Conservation (phyloP, 2,888 invertebrate species). For the Drosophila macrospina region DNA sequence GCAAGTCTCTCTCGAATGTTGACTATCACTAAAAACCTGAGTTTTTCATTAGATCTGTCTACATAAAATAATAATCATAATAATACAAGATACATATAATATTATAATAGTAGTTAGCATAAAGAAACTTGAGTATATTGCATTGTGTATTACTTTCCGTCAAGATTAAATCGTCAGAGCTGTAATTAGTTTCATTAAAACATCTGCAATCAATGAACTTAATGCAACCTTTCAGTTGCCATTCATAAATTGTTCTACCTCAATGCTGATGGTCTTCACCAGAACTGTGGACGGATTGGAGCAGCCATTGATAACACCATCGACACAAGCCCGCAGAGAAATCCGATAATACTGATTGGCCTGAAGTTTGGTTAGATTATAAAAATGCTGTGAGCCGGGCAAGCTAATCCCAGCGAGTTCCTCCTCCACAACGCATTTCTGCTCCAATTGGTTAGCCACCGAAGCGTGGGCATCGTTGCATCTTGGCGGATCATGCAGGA, state of each 20-base stretch:
- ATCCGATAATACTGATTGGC: constrained; percentile 70
- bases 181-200: background rate
- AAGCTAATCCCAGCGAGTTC: constrained; percentile 55
- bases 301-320: constrained; percentile 74
- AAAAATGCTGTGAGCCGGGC: constrained; percentile 60
- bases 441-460: constrained; percentile 53
- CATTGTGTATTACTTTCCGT: background rate
- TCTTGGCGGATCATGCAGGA: constrained; percentile 51
- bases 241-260: constrained; percentile 54
- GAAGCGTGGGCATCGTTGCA: constrained; percentile 59
- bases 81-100: background rate
- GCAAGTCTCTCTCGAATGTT: background rate
- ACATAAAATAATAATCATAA: background rate
- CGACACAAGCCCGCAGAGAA: constrained; percentile 79
- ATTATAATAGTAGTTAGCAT: background rate
- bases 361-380: constrained; percentile 54
- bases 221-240: constrained; percentile 16
- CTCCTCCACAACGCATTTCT: constrained; percentile 68
- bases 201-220: background rate
- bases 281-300: constrained; percentile 74
- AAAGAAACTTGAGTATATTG: background rate
- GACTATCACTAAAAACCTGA: constrained; percentile 20
- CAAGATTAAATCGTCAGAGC: constrained; percentile 2
- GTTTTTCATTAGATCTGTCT: constrained; percentile 4
- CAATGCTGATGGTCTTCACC: constrained; percentile 53